Conservation (phyloP, 1,140 invertebrate species). For the Tetramorium simillimum region DNA sequence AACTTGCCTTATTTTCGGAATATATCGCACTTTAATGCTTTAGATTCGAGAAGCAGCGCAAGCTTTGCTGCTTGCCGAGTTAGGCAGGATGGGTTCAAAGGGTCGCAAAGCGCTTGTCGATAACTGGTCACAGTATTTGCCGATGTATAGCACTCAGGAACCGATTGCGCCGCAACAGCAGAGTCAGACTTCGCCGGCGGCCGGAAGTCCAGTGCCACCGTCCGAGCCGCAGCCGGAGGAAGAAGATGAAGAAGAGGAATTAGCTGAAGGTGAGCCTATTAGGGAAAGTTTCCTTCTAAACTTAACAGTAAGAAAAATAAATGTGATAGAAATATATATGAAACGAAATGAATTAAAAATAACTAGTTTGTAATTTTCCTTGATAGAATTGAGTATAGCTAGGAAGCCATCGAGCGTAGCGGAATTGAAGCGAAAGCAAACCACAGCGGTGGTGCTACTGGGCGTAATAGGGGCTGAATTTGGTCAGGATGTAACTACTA, state of each 20-base stretch:
- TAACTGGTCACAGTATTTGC: constrained; percentile 97
- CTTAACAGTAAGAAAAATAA: background rate
- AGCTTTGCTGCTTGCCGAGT: constrained; percentile 96
- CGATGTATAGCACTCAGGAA: constrained; percentile 90
- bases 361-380: constrained; percentile 60
- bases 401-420: constrained; percentile 93
- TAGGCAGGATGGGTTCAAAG: constrained; percentile 95
- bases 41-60: constrained; percentile 97
- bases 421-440: constrained; percentile 97
- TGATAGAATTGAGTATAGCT: constrained; percentile 85
- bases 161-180: constrained; percentile 83
- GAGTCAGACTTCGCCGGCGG: constrained; percentile 81
- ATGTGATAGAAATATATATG: background rate
- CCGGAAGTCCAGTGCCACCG: constrained; percentile 80
- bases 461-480: constrained; percentile 99
- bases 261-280: constrained; percentile 82
- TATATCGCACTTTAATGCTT: background rate
- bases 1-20: background rate
- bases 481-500: constrained; percentile 94
- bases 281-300: background rate
- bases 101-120: constrained; percentile 97
- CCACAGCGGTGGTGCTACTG: constrained; percentile 97
- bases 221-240: constrained; percentile 89
- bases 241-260: constrained; percentile 94
- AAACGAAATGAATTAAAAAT: background rate